These are phyloP conservation scores for Toxonevra muliebris DNA, from an alignment of 2,888 invertebrate species.

Conservation along the genomic window DNA sequence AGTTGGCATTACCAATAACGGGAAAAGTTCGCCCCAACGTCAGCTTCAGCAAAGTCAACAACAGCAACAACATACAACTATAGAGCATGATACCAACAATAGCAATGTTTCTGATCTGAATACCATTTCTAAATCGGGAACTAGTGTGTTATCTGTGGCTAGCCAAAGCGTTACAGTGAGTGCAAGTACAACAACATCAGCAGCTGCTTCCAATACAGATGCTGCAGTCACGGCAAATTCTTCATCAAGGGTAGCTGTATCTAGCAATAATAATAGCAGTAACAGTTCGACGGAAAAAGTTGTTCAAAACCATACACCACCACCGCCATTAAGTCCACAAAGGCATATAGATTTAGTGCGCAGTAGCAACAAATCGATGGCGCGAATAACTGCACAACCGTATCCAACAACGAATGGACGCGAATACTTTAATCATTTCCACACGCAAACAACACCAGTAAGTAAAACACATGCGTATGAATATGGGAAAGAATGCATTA, in stretches of 20 bases:
- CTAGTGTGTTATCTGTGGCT: conserved; percentile 30
- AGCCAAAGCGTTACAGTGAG: conserved; percentile 45
- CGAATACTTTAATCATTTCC: conserved; percentile 90
- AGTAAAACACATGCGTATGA: conserved; percentile 38
- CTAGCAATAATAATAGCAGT: conserved; percentile 37
- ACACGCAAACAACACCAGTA: conserved; percentile 80
- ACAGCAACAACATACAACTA: neutral
- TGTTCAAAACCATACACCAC: conserved; percentile 42
- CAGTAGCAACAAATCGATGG: conserved; percentile 39
- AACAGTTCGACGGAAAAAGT: conserved; percentile 43
- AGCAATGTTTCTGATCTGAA: conserved; percentile 30
- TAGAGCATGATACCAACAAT: conserved; percentile 18
- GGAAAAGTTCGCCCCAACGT: conserved; percentile 33
- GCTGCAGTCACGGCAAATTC: conserved; percentile 31
- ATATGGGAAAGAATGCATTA: too few relatives aligned
- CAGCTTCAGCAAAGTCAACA: conserved; percentile 47
- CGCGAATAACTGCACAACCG: conserved; percentile 65
- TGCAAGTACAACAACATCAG: conserved; percentile 36
- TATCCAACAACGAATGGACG: conserved; percentile 67
- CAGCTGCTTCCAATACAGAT: conserved; percentile 30
- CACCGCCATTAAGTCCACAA: conserved; percentile 52
- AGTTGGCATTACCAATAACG: conserved; percentile 45
- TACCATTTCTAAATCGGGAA: neutral
- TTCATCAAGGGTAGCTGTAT: conserved; percentile 40
- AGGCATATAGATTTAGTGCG: conserved; percentile 49